phyloP scores from a whole-genome alignment of 2,113 vertebrate species.

The Columba livia region DNA sequence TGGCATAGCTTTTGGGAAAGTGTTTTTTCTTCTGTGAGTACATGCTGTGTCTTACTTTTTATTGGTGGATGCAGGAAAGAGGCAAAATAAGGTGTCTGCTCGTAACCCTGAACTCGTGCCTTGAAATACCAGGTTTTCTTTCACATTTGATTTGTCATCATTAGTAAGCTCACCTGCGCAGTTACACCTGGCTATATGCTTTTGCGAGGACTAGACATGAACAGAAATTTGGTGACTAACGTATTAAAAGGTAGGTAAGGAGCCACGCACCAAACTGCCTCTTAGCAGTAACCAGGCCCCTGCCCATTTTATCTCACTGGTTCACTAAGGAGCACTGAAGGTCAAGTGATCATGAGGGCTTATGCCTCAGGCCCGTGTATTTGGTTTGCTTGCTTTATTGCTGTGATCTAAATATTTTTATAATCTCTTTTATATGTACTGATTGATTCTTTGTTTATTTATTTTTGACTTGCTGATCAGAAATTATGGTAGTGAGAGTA shows the following conservation, averaged over 20 bases:
- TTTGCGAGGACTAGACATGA: not conserved
- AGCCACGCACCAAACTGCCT: not conserved
- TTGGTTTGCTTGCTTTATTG: not conserved
- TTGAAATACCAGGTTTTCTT: not conserved
- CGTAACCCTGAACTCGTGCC: not conserved
- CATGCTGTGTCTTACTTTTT: not conserved
- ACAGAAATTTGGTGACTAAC: not conserved
- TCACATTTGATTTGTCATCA: not conserved
- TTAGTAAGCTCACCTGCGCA: not conserved
- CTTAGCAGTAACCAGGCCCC: not conserved
- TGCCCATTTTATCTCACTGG: not conserved
- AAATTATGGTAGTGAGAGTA: not conserved
- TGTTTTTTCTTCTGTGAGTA: not conserved
- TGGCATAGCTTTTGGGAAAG: not conserved
- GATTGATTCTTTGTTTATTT: not conserved
- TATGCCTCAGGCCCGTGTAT: not conserved
- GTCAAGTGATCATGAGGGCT: not conserved
- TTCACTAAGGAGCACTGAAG: not conserved
- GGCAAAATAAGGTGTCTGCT: not conserved
- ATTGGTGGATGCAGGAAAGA: not conserved
- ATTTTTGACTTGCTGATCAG: not conserved
- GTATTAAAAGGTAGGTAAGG: not conserved
- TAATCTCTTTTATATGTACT: not conserved
- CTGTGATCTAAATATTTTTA: not conserved
- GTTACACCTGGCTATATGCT: not conserved